Evolutionary conservation across 2,797 vertebrate species (phyloP).

Genomic region (Staurois parvus): DNA sequence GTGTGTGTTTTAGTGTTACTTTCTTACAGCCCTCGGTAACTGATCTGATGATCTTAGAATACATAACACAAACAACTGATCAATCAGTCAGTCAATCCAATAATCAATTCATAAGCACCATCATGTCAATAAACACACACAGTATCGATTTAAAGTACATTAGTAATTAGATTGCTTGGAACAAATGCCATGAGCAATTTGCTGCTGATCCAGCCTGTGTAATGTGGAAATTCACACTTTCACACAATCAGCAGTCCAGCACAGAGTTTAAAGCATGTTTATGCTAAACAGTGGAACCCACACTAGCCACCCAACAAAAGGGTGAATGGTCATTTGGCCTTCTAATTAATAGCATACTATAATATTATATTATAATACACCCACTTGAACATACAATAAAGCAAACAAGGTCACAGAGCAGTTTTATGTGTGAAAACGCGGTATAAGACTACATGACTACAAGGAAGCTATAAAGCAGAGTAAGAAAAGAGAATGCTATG

Average conservation of each 20-base stretch:
- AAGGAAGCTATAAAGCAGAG: neutral
- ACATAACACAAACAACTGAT: neutral
- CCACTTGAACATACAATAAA: neutral
- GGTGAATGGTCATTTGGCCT: neutral
- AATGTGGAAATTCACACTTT: neutral
- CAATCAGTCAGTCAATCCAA: neutral
- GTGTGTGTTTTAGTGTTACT: neutral
- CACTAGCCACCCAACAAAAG: neutral
- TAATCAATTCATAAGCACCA: neutral
- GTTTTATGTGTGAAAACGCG: neutral
- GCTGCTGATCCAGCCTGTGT: neutral
- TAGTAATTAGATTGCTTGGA: neutral
- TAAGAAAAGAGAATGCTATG: neutral
- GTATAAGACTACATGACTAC: neutral
- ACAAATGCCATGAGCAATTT: neutral
- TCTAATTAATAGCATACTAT: neutral
- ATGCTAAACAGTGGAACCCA: neutral
- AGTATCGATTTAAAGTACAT: neutral
- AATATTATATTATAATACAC: neutral
- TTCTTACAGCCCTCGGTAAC: neutral
- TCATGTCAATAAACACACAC: neutral
- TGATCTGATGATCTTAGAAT: neutral
- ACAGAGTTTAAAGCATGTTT: neutral
- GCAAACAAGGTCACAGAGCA: neutral
- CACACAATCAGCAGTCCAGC: neutral